Base-by-base conservation (phyloP, 2,888 invertebrate genomes). In the Tenthredo scrophulariae region DNA sequence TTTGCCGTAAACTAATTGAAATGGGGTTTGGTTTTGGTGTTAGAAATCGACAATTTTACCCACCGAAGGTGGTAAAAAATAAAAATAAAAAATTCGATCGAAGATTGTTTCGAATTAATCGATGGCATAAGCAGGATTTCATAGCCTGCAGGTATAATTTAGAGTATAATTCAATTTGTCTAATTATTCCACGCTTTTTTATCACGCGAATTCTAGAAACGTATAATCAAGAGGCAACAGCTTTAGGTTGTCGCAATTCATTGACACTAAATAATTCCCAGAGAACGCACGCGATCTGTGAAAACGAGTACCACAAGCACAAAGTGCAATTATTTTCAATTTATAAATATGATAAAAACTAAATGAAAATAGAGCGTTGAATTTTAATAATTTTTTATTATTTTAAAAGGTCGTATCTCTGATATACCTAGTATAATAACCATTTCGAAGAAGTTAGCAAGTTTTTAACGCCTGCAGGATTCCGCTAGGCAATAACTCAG, bases 401-500 rank as follows among this genome's bases (percentile, higher is more conserved):
- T 37, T 18, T 37, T 67, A 6, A 29, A 67, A 29, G 29, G 15
- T 15, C 29, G 67, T 26, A 67, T 29, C 18, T 29, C 13, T 33
- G 33, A 67, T 67, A 6, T 29, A 58, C 4, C 22, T 26, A 74
- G 37, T 22, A 46, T 77, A 77, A 50, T 29, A 54, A 54, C 58
- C 54, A 46, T 79, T 43, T 79, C 26, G 54, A 33, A n/a, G 29
- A 58, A 79, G 79, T 79, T 79, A 18, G 29, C 46, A 22, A 80
- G 62, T 62, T 58, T 62, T 80, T 37, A 58, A 37, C 58, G 62
- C 80, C 50, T 9, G 3, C 9, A 58, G 46, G 26, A 15, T 46
- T 29, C 77, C 50, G 7, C 50, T 37, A 54, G 50, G 80, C 58
- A 37, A 80, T 80, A 80, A 80, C 37, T 62, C 80, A 80, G 10